phyloP scores from a whole-genome alignment of 1,140 invertebrate genomes.

The Penaeus indicus region DNA sequence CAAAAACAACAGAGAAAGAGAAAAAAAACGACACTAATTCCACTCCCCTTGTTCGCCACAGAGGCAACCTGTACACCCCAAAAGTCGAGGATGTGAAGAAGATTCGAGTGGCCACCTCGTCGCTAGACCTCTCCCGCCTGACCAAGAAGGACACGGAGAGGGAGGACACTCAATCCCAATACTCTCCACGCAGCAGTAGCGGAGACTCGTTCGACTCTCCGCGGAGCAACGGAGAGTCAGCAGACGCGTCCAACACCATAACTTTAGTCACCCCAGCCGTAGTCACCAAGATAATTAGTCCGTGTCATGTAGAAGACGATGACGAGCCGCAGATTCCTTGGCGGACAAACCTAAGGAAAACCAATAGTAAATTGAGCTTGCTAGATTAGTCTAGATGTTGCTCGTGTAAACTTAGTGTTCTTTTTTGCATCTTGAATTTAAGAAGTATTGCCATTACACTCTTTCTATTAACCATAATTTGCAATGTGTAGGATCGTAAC shows the following conservation, averaged over 20 bases:
- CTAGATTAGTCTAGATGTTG: slow-evolving; percentile 24
- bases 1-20: no score
- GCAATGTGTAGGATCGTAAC: no score
- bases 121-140: not conserved
- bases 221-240: not conserved
- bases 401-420: not conserved
- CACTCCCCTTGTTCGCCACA: not conserved
- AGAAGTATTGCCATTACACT: no score
- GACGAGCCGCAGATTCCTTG: slow-evolving; percentile 47
- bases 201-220: not conserved
- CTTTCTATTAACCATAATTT: no score
- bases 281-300: not conserved
- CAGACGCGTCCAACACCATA: not conserved
- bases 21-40: no score
- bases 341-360: slow-evolving; percentile 51
- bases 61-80: slow-evolving; percentile 37
- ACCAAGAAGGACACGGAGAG: slow-evolving; percentile 22
- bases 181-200: no score
- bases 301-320: not conserved
- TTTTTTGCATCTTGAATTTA: no score
- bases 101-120: slow-evolving; percentile 27
- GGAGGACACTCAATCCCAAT: not conserved
- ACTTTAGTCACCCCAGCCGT: slow-evolving; percentile 13
- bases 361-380: slow-evolving; percentile 49
- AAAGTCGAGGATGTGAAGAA: slow-evolving; percentile 56